Evolutionary conservation across 2,113 vertebrate species (phyloP), one percentile per base, ranked within the genome.

Genomic region (Riparia riparia): DNA sequence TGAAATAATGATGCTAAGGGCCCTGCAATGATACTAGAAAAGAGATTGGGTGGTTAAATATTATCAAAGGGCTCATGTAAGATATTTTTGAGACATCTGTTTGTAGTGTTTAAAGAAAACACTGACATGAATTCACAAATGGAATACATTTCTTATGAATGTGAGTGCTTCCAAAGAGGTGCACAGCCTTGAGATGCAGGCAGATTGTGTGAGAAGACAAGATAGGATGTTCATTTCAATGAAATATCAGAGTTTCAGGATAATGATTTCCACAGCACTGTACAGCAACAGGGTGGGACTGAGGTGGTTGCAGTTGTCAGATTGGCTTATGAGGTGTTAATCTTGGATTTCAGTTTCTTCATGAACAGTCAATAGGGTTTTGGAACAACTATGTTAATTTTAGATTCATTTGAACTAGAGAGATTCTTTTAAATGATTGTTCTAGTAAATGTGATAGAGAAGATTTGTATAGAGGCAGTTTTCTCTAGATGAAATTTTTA

Each of bases 401-500:
- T 86, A 69, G 54, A 60, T 53, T 89, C 54, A 65, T 96, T 84
- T 96, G 78, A 90, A 96, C 79, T 28, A 61, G 45, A 73, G 17
- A 82, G 70, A 65, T 76, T 17, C 65, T 91, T 93, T 87, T 57
- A 79, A 87, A 50, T 64, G 1, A 76, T 69, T 21, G 61, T 87
- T 94, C 37, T 58, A 69, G 82, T 79, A 74, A 95, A 81, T 81
- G 70, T 6, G 44, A 34, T 68, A 53, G 37, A 45, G 20, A 89
- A 57, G 70, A 90, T 78, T 83, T 66, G 50, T 69, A 76, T 87
- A 50, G 65, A 91, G 60, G 47, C 79, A 68, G 28, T 93, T 96
- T 96, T 70, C 57, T 73, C 72, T 70, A 92, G 70, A 93, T 94
- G 51, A 89, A 58, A 82, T 95, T 89, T 53, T 69, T 96, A 86